A percentile compares a stretch with the other conserved stretches of the same genome.
phyloP scores from a whole-genome alignment of 2,113 vertebrate species.

The Todiramphus saurophagus region DNA sequence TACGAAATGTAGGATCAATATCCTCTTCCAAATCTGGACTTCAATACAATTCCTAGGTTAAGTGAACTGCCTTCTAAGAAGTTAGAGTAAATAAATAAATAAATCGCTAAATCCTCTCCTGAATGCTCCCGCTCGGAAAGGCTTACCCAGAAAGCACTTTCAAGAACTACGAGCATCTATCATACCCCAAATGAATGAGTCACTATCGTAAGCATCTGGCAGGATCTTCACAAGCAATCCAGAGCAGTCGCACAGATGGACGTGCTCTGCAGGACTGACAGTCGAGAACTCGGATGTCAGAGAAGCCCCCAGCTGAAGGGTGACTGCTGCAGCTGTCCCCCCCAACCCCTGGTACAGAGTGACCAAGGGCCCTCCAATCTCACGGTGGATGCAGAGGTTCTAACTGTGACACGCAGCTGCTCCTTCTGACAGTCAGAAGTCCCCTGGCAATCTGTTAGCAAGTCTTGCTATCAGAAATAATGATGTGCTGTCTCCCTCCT shows the following conservation, averaged over 20 bases:
- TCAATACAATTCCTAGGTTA: background rate
- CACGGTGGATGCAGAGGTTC: too few relatives aligned
- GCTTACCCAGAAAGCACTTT: background rate
- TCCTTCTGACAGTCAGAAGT: background rate
- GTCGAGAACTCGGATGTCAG: fast-evolving
- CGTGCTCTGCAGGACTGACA: background rate
- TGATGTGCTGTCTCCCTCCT: background rate
- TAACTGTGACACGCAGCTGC: background rate
- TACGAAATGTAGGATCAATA: background rate
- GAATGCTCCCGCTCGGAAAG: background rate
- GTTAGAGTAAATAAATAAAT: too few relatives aligned
- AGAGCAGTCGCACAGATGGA: background rate
- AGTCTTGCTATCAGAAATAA: background rate
- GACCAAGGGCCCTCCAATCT: too few relatives aligned
- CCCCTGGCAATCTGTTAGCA: background rate
- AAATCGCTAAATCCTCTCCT: background rate
- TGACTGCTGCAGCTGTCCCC: background rate
- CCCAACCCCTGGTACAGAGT: fast-evolving
- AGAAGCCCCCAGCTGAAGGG: background rate
- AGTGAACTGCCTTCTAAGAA: background rate
- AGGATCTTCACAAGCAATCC: background rate
- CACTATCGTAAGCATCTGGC: background rate
- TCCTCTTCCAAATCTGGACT: background rate
- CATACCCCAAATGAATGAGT: background rate
- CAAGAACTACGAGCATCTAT: background rate